Evolutionary conservation across 2,888 invertebrate species (phyloP), one percentile per base, ranked within the genome.

Genomic region (Lingula anatina): DNA sequence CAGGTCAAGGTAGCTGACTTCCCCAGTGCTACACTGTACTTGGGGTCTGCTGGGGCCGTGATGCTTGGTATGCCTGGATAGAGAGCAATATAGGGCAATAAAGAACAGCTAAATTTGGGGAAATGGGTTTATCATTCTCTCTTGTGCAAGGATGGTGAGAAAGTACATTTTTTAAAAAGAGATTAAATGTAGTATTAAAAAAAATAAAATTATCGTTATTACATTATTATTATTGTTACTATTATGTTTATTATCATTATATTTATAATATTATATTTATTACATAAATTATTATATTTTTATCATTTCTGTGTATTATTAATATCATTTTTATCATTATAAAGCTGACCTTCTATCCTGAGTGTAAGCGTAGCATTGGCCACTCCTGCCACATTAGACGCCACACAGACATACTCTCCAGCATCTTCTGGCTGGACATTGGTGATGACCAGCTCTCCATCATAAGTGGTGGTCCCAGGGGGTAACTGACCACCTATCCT

Each of bases 1-100:
- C 95, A 95, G 7, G 85, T 83, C 68, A 90, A 79, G 31, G 82
- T 79, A 1, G 87, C 83, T 3, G 79, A 81, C 7, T 83, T 81
- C 3, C 87, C 88, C 54, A 84, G 80, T 3, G 83, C 81, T 2
- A 83, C n/a, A n/a, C n/a, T n/a, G n/a, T n/a, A n/a, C n/a, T n/a
- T n/a, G n/a, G 60, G 51, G 24, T 64, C 61, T 26, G 47, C 27
- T 53, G n/a, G n/a, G n/a, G n/a, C n/a, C n/a, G n/a, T n/a, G n/a
- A n/a, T n/a, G n/a, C n/a, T n/a, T n/a, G n/a, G n/a, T n/a, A n/a
- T n/a, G n/a, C n/a, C n/a, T n/a, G n/a, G n/a, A n/a, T n/a, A n/a
- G n/a, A n/a, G n/a, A n/a, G n/a, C n/a, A n/a, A n/a, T n/a, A n/a
- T n/a, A n/a, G n/a, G n/a, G n/a, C n/a, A n/a, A n/a, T n/a, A n/a